Percentiles rank a stretch among this genome's conserved stretches.
Conservation (phyloP, 1,140 invertebrate species). For the Helicorthomorpha holstii region DNA sequence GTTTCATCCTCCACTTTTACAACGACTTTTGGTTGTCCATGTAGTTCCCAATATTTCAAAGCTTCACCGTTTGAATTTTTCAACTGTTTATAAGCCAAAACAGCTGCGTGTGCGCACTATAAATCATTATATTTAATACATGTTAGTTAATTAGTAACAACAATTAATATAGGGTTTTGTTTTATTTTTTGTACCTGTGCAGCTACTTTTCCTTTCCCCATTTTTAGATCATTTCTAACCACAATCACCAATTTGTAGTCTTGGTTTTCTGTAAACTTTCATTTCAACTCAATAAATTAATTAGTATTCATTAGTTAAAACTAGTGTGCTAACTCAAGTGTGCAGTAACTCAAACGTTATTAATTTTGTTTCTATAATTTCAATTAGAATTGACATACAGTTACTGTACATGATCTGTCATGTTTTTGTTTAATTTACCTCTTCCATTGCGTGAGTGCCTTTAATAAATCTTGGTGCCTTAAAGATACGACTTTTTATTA, state of each 20-base stretch:
- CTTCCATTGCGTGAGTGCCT: constrained; percentile 1
- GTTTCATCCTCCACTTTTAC: constrained; percentile 34
- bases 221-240: constrained; percentile 73
- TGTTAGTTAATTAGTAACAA: constrained; percentile 32
- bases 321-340: not conserved
- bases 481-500: constrained; percentile 12
- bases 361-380: not conserved
- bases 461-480: not conserved
- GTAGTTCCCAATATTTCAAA: constrained; percentile 52
- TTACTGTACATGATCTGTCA: constrained; percentile 2
- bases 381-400: not conserved
- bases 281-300: not conserved
- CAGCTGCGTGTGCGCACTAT: constrained; percentile 73
- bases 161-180: no score
- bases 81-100: constrained; percentile 54
- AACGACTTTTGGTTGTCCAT: constrained; percentile 68
- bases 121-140: constrained; percentile 50
- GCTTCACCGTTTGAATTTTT: constrained; percentile 38
- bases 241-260: constrained; percentile 62
- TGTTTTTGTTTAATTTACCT: constrained; percentile 8
- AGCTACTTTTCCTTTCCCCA: constrained; percentile 60
- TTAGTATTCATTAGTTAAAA: not conserved
- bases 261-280: not conserved
- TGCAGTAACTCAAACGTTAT: no score
- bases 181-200: constrained; percentile 10